Percentiles rank a stretch among this genome's conserved stretches.
Evolutionary conservation across 1,140 invertebrate species (phyloP).

Genomic region (Heterodera carotae): DNA sequence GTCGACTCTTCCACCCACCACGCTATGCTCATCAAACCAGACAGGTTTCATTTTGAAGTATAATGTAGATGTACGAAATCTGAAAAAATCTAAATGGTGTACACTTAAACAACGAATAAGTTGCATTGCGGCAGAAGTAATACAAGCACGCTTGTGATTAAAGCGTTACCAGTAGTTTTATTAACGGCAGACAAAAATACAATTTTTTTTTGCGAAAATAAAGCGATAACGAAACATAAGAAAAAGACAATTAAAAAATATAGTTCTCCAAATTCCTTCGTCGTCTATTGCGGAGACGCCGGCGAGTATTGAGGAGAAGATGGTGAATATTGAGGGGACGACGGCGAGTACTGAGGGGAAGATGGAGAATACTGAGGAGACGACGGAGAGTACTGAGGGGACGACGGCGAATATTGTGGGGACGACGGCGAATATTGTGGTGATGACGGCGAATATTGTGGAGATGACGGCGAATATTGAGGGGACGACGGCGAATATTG

Average conservation of each 20-base stretch:
- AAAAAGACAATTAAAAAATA: neutral
- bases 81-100: too few relatives aligned
- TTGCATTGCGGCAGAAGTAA: too few relatives aligned
- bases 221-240: too few relatives aligned
- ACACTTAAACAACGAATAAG: too few relatives aligned
- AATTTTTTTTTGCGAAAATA: too few relatives aligned
- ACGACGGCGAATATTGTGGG: slow-evolving; percentile 45
- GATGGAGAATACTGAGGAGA: slow-evolving; percentile 52
- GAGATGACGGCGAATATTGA: slow-evolving; percentile 35
- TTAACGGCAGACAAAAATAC: too few relatives aligned
- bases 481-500: slow-evolving; percentile 53
- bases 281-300: too few relatives aligned
- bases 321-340: too few relatives aligned
- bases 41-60: slow-evolving; percentile 22
- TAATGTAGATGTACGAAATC: too few relatives aligned
- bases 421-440: slow-evolving; percentile 14
- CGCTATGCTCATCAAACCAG: slow-evolving; percentile 16
- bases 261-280: neutral
- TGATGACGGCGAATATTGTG: slow-evolving; percentile 27
- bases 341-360: slow-evolving; percentile 52
- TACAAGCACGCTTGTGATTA: too few relatives aligned
- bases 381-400: slow-evolving; percentile 49
- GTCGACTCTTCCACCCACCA: neutral
- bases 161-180: too few relatives aligned
- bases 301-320: too few relatives aligned